Evolutionary conservation across 2,797 vertebrate genomes (phyloP).

Genomic region (Brachymystax lenok): DNA sequence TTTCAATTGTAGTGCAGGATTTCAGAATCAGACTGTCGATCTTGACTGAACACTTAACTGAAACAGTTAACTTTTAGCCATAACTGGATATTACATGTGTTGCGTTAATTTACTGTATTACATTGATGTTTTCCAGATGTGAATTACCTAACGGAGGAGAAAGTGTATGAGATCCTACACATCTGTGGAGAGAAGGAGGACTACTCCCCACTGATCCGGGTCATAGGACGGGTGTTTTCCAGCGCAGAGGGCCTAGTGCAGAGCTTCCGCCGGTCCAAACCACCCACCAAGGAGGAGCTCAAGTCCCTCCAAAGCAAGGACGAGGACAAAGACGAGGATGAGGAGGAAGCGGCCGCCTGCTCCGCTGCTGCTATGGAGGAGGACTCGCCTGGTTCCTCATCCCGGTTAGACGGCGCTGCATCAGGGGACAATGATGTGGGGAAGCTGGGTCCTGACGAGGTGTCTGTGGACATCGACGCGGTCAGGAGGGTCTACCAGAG

Average conservation of each 20-base stretch:
- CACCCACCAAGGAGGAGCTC: conserved; percentile 96
- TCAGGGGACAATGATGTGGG: conserved; percentile 86
- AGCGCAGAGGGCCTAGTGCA: conserved; percentile 95
- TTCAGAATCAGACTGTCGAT: background rate
- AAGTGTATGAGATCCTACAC: conserved; percentile 95
- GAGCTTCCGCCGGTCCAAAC: conserved; percentile 92
- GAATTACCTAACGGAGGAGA: conserved; percentile 92
- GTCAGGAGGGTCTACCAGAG: conserved; percentile 92
- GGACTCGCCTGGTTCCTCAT: conserved; percentile 83
- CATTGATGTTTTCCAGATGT: conserved; percentile 78
- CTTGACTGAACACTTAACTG: background rate
- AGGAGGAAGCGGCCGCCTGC: conserved; percentile 91
- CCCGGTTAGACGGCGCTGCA: conserved; percentile 73
- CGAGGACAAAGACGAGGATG: conserved; percentile 98
- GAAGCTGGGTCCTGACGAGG: conserved; percentile 88
- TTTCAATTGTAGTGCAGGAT: background rate
- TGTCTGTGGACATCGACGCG: conserved; percentile 95
- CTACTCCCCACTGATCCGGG: conserved; percentile 94
- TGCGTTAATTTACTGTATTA: background rate
- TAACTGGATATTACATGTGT: background rate
- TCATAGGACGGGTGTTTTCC: conserved; percentile 95
- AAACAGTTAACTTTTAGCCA: background rate
- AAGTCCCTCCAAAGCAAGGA: conserved; percentile 97
- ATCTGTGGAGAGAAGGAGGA: conserved; percentile 92
- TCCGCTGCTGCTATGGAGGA: conserved; percentile 88